Evolutionary conservation across 2,797 vertebrate genomes (phyloP).

Genomic region (Zonotrichia albicollis): DNA sequence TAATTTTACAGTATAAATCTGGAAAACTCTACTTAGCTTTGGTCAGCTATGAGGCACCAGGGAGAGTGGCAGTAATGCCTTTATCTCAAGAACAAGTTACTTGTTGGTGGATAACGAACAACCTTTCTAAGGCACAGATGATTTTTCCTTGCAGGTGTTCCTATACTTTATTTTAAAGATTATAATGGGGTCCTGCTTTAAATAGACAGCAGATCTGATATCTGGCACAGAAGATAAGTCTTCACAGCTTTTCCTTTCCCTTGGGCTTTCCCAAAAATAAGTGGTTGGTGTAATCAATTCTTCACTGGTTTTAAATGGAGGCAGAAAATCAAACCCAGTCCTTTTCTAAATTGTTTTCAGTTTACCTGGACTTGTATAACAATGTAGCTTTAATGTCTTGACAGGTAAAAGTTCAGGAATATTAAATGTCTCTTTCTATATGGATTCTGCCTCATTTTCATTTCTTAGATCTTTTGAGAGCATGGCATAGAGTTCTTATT

Average conservation of each 20-base stretch:
- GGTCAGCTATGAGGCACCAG: background rate
- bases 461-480: background rate
- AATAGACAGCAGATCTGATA: background rate
- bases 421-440: fast-evolving
- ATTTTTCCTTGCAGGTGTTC: background rate
- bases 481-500: background rate
- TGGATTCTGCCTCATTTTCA: background rate
- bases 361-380: background rate
- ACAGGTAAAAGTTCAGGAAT: background rate
- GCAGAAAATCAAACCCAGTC: background rate
- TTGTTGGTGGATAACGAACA: background rate
- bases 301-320: background rate
- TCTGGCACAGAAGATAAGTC: background rate
- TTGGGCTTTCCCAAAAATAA: background rate
- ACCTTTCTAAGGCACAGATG: background rate
- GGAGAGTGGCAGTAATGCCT: background rate
- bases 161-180: background rate
- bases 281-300: background rate
- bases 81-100: background rate
- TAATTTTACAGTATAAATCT: background rate
- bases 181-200: background rate
- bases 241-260: background rate
- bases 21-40: background rate
- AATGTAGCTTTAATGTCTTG: background rate
- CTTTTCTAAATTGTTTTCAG: background rate